phyloP scores from a whole-genome alignment of 1,140 invertebrate species.

The Tenebrio molitor region DNA sequence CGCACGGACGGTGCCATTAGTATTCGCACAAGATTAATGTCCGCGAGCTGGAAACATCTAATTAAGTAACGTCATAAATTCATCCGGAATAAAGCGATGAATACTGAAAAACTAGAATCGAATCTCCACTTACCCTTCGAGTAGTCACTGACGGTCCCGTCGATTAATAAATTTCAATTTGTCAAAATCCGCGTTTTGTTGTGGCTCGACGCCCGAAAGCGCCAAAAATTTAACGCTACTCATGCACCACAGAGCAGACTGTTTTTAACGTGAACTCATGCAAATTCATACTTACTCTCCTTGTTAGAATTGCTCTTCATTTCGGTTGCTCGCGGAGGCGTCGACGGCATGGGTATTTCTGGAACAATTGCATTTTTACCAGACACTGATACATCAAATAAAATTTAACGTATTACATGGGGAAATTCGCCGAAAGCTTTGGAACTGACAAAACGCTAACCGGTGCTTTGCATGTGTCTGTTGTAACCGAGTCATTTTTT shows the following conservation, averaged over 20 bases:
- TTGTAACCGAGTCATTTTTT: conserved; percentile 13
- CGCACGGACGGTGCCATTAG: conserved; percentile 52
- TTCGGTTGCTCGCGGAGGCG: conserved; percentile 76
- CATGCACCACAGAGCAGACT: too few species aligned
- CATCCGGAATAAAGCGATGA: conserved; percentile 52
- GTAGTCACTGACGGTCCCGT: too few species aligned
- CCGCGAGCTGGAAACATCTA: conserved; percentile 53
- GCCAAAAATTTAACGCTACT: too few species aligned
- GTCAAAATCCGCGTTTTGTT: too few species aligned
- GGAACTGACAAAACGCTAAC: not conserved
- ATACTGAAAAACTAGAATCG: conserved; percentile 44
- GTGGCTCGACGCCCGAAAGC: too few species aligned
- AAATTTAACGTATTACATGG: conserved; percentile 16
- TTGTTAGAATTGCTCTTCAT: conserved; percentile 76
- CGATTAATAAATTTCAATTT: not conserved
- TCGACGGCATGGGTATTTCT: conserved; percentile 79
- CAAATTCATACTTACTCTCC: conserved; percentile 71
- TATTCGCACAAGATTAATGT: conserved; percentile 55
- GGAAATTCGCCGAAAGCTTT: not conserved
- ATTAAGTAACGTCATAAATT: conserved; percentile 57
- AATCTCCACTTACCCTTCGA: not conserved
- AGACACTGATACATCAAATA: not conserved
- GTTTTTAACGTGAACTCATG: conserved; percentile 26
- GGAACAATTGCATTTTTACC: conserved; percentile 64
- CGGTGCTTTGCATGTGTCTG: conserved; percentile 13